phyloP scores from a whole-genome alignment of 2,113 vertebrate species.

The Rattus rattus region DNA sequence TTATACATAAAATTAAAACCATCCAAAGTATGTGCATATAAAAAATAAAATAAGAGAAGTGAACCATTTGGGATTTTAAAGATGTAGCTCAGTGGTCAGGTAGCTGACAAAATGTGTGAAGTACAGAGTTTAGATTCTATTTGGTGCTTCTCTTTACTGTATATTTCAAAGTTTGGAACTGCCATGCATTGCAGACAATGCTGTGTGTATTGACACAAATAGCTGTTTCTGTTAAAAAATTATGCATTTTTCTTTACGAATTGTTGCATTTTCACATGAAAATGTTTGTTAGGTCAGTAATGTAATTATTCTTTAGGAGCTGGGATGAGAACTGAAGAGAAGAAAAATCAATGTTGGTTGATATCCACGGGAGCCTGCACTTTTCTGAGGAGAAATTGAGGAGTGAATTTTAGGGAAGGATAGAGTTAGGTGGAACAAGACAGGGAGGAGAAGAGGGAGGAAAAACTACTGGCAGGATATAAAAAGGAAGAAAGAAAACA shows the following conservation, averaged over 20 bases:
- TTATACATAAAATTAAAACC: background rate
- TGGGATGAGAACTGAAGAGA: background rate
- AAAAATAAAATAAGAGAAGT: background rate
- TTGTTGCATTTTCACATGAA: background rate
- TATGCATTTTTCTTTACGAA: background rate
- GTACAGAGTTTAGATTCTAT: background rate
- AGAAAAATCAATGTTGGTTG: background rate
- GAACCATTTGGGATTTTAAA: background rate
- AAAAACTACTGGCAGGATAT: too few species aligned
- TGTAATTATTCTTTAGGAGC: background rate
- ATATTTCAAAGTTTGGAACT: background rate
- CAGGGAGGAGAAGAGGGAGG: too few species aligned
- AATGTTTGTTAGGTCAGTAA: background rate
- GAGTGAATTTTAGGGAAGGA: too few species aligned
- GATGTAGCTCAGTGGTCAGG: background rate
- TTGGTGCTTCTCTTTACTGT: background rate
- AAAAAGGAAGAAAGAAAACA: too few species aligned
- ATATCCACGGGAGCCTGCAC: too few species aligned
- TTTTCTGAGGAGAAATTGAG: too few species aligned
- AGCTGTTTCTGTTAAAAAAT: background rate
- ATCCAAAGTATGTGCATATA: background rate
- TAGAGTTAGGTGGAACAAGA: too few species aligned
- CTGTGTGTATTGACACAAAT: background rate
- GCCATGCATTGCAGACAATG: background rate
- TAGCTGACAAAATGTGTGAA: background rate